Evolutionary conservation across 2,888 invertebrate genomes (phyloP), one percentile per base, ranked within the genome.

Genomic region (Dioctria linearis): DNA sequence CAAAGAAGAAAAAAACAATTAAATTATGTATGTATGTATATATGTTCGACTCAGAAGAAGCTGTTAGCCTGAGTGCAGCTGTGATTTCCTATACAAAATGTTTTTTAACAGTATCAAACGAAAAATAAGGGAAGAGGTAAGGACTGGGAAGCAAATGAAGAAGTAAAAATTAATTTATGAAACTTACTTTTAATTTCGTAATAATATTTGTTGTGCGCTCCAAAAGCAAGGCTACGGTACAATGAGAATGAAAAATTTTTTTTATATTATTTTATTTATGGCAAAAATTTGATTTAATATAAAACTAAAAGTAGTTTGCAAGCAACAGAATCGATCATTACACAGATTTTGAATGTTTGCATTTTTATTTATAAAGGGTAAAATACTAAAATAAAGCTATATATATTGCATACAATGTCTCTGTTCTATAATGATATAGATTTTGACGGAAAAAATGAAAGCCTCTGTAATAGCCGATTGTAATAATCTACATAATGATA

Each of bases 191-290:
- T 59, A 76, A 54, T 59, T 66, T 79, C 42, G 61, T 76, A 61
- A 71, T 82, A 54, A 66, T 76, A 25, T 67, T 59, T 66, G 79
- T 66, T 80, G 73, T 80, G 81, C 81, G 81, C 79, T 81, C 82
- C 81, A 78, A 82, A 25, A 82, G 80, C 81, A 82, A 82, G 25
- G 82, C 81, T 82, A 80, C 80, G 65, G 67, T 71, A 54, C 66
- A 78, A 78, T 78, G 78, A 78, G 37, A 78, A 78, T 65, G 63
- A 78, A 54, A 66, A 66, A 78, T 78, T 11, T 51, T 66, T 67
- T 67, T 79, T 63, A 63, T 78, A 25, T 25, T 25, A 25, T 78
- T 65, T 46, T 46, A 76, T 76, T 46, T 54, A 6, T 8, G 8
- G 46, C 25, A 25, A 46, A 59, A 5, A 59, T 59, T 59, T 13